These are phyloP conservation scores for Pedetes capensis DNA, from an alignment of 2,113 vertebrate genomes.

Conservation along the genomic window DNA sequence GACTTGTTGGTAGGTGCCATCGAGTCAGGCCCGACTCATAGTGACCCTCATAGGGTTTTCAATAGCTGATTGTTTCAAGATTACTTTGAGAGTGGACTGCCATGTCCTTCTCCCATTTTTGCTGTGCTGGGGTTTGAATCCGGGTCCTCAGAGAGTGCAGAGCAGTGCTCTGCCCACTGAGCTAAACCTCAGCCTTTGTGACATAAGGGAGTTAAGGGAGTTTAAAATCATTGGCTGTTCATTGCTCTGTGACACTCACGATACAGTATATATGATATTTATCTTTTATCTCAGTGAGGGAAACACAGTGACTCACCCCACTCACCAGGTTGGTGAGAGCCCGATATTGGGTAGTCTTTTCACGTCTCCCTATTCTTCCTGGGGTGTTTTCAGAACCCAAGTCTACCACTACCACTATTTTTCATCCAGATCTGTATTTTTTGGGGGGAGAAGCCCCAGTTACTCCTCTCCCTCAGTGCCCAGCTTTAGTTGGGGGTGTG, in stretches of 20 bases:
- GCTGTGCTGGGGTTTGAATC: too few relatives aligned
- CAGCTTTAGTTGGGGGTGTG: neutral
- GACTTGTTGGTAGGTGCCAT: too few relatives aligned
- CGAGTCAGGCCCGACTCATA: too few relatives aligned
- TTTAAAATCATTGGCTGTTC: neutral
- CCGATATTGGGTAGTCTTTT: fast-evolving
- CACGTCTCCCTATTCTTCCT: neutral
- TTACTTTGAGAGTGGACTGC: too few relatives aligned
- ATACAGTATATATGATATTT: neutral
- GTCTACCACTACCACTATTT: fast-evolving
- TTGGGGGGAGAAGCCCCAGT: neutral
- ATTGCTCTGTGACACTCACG: neutral
- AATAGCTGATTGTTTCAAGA: too few relatives aligned
- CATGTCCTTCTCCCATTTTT: too few relatives aligned
- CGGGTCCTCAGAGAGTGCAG: too few relatives aligned
- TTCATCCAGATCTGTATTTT: neutral
- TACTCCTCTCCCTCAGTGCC: neutral
- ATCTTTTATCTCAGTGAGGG: neutral
- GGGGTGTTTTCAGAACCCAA: neutral
- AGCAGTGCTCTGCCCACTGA: too few relatives aligned
- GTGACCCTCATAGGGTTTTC: too few relatives aligned
- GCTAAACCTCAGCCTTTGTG: too few relatives aligned
- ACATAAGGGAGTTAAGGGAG: too few relatives aligned
- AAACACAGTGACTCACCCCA: too few relatives aligned
- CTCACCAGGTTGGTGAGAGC: neutral